Evolutionary conservation across 2,797 vertebrate genomes (phyloP).

Genomic region (Silurus aristotelis): DNA sequence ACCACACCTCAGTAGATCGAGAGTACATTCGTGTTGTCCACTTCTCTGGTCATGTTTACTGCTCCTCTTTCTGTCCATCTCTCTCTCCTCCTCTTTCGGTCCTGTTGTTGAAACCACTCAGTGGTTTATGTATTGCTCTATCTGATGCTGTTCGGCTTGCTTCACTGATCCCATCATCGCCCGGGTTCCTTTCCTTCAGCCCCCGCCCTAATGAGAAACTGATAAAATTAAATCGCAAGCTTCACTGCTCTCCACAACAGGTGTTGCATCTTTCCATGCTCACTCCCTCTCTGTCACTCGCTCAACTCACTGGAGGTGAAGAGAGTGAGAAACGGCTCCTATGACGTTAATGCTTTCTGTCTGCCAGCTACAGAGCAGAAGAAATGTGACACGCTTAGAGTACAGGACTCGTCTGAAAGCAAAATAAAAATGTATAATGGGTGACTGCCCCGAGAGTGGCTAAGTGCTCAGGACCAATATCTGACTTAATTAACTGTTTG

Average conservation of each 20-base stretch:
- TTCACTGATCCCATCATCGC: slow-evolving; percentile 73
- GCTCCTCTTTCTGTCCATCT: not conserved
- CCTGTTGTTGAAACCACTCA: slow-evolving; percentile 32
- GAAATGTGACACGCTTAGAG: slow-evolving; percentile 19
- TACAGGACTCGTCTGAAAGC: slow-evolving; percentile 9
- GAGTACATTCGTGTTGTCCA: not conserved
- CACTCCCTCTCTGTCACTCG: slow-evolving; percentile 49
- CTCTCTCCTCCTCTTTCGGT: not conserved
- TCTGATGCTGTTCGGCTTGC: slow-evolving; percentile 81
- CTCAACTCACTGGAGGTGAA: slow-evolving; percentile 30
- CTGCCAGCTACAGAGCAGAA: slow-evolving; percentile 28
- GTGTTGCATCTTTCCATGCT: slow-evolving; percentile 77
- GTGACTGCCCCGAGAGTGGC: slow-evolving; percentile 22
- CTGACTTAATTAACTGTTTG: slow-evolving; percentile 38
- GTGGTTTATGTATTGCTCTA: slow-evolving; percentile 73
- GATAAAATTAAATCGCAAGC: slow-evolving; percentile 96
- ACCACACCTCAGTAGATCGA: not conserved
- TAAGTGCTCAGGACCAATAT: slow-evolving; percentile 26
- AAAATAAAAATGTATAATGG: slow-evolving; percentile 24
- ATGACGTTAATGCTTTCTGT: slow-evolving; percentile 51
- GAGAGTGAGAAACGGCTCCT: slow-evolving; percentile 42
- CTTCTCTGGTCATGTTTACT: not conserved
- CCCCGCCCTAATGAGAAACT: slow-evolving; percentile 89
- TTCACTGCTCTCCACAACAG: slow-evolving; percentile 90
- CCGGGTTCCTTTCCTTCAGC: slow-evolving; percentile 67